Evolutionary conservation across 2,888 invertebrate species (phyloP), one percentile per base, ranked within the genome.

Genomic region (Diarsia brunnea): DNA sequence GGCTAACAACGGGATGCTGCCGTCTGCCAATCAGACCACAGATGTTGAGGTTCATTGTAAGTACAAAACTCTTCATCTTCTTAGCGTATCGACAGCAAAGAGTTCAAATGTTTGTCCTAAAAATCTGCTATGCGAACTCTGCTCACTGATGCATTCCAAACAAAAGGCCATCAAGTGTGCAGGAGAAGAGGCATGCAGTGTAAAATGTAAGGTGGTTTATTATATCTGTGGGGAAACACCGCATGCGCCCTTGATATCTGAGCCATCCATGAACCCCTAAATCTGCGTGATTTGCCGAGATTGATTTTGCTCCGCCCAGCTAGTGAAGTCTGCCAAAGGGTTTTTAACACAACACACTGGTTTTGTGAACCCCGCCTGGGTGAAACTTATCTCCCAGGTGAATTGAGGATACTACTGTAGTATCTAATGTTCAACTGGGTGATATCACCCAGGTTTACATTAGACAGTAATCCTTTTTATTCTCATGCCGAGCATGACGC

Each of bases 21-120:
- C 99, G 0, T 97, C 98, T 38, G 98, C 98, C 43, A 98, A 97
- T 92, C 98, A 98, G 92, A 98, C 98, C 21, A 98, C 98, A 84
- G 97, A 97, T 73, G 97, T 99, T n/a, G 98, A 98, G 94, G 98
- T 99, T 14, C 98, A 98, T 90, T 99, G 99, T 99, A 95, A 98
- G 98, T 97, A 74, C 19, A 27, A 47, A 16, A 16, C 3, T 27
- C n/a, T 19, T 58, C 4, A 27, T 19, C 10, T 27, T 60, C 27
- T 31, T 60, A 4, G 19, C 27, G 16, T 10, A 31, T 27, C 27
- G 58, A 60, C 19, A 7, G 19, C 27, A 60, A 19, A 11, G 27
- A 19, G 16, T 27, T 58, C 10, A 58, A 16, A 19, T 27, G 16
- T 55, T 12, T 53, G n/a, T 0, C 4, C 53, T 53, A 11, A n/a